phyloP scores from a whole-genome alignment of 64 coral and sea anemone species.

The Acropora yongei region DNA sequence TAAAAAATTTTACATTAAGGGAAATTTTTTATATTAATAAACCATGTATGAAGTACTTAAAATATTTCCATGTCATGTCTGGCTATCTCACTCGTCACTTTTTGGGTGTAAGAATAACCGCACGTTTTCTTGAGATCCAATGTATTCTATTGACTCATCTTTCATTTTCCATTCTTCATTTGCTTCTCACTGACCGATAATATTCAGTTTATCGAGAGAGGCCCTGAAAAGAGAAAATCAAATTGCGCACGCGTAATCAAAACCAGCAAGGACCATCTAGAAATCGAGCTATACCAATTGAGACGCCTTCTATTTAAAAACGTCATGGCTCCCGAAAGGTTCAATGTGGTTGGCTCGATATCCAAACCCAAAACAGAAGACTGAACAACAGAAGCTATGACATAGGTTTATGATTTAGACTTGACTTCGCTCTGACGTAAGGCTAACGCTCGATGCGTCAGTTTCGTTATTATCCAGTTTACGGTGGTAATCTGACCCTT shows the following conservation, averaged over 20 bases:
- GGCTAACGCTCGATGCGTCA: too few species aligned
- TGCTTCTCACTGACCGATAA: conserved; percentile 6
- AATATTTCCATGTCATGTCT: neutral
- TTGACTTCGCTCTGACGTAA: too few species aligned
- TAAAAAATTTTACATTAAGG: neutral
- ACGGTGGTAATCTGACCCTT: neutral
- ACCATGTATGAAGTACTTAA: neutral
- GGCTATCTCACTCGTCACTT: neutral
- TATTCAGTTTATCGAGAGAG: conserved; percentile 86
- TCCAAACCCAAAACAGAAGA: too few species aligned
- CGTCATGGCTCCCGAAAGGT: too few species aligned
- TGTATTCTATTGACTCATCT: neutral
- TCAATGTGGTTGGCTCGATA: too few species aligned
- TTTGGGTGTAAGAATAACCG: neutral
- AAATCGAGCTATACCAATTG: too few species aligned
- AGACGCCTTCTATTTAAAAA: too few species aligned
- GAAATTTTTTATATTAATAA: neutral
- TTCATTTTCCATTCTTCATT: neutral
- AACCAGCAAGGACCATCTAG: neutral
- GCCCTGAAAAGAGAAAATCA: conserved; percentile 60
- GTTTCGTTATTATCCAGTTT: neutral
- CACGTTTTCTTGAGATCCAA: too few species aligned
- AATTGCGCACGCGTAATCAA: neutral
- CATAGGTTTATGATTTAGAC: too few species aligned
- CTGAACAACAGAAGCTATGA: too few species aligned